phyloP scores from a whole-genome alignment of 2,797 vertebrate genomes.

The Synaphobranchus kaupii region DNA sequence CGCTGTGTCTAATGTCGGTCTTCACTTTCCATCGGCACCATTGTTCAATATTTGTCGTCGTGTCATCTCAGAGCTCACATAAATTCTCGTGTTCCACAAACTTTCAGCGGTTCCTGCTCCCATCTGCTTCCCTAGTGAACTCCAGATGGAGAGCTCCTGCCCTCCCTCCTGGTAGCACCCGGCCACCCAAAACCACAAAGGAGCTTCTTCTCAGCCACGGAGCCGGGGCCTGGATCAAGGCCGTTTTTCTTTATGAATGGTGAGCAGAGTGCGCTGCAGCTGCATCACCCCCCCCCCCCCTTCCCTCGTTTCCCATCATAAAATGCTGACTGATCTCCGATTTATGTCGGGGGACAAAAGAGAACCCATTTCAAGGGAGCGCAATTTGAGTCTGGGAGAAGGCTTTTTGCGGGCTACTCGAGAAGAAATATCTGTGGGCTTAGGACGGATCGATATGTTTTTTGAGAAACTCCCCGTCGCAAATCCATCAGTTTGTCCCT shows the following conservation, averaged over 20 bases:
- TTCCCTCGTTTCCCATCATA: not conserved
- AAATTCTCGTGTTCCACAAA: not conserved
- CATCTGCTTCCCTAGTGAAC: not conserved
- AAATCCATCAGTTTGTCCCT: not conserved
- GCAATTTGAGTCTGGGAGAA: not conserved
- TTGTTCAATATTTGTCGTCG: not conserved
- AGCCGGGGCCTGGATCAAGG: not conserved
- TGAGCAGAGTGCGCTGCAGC: not conserved
- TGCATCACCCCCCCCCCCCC: not conserved
- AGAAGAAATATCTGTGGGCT: not conserved
- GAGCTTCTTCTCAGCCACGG: not conserved
- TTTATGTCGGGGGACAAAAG: not conserved
- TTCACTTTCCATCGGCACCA: not conserved
- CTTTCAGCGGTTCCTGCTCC: not conserved
- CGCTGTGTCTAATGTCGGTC: not conserved
- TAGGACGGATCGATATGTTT: not conserved
- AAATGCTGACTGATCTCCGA: not conserved
- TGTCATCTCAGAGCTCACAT: not conserved
- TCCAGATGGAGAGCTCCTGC: not conserved
- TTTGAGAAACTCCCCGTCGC: not conserved
- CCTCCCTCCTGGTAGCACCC: not conserved
- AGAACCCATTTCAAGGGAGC: slow-evolving; percentile 8
- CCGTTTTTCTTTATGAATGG: not conserved
- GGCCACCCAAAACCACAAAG: not conserved
- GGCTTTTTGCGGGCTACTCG: not conserved